A percentile compares a stretch with the other conserved stretches of the same genome.
Conservation (phyloP, 2,797 vertebrate genomes). For the Amblyraja radiata region DNA sequence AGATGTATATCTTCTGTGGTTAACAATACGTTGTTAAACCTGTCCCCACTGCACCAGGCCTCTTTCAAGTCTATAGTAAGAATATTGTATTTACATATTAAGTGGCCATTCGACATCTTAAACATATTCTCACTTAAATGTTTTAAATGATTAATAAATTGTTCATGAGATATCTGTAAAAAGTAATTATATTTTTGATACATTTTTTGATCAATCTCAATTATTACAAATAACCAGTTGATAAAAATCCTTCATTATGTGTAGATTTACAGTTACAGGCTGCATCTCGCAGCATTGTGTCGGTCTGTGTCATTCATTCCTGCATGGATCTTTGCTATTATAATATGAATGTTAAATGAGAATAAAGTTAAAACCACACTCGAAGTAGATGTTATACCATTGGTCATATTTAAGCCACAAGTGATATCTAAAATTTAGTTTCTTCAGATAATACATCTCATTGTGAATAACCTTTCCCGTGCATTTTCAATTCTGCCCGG, state of each 20-base stretch:
- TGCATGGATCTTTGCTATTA: background rate
- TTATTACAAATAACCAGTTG: background rate
- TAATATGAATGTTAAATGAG: constrained; percentile 16
- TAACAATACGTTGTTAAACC: too few relatives aligned
- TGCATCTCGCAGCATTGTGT: background rate
- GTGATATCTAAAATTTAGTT: constrained; percentile 71
- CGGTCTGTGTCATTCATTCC: background rate
- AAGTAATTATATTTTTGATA: background rate
- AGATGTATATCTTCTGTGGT: background rate
- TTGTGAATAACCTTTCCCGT: constrained; percentile 74
- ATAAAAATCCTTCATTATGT: constrained; percentile 33
- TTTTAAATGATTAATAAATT: background rate
- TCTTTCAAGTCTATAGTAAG: background rate
- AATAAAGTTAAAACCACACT: constrained; percentile 31
- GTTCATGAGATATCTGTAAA: background rate
- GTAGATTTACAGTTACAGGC: constrained; percentile 23
- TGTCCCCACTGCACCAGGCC: too few relatives aligned
- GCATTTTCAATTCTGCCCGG: constrained; percentile 78
- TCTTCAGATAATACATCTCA: constrained; percentile 75
- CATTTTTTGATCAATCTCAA: constrained; percentile 31
- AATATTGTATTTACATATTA: background rate
- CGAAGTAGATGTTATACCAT: constrained; percentile 55
- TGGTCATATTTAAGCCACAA: constrained; percentile 76
- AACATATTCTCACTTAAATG: background rate
- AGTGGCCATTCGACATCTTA: background rate